Conservation (phyloP, 2,797 vertebrate species). For the Hippoglossus hippoglossus region DNA sequence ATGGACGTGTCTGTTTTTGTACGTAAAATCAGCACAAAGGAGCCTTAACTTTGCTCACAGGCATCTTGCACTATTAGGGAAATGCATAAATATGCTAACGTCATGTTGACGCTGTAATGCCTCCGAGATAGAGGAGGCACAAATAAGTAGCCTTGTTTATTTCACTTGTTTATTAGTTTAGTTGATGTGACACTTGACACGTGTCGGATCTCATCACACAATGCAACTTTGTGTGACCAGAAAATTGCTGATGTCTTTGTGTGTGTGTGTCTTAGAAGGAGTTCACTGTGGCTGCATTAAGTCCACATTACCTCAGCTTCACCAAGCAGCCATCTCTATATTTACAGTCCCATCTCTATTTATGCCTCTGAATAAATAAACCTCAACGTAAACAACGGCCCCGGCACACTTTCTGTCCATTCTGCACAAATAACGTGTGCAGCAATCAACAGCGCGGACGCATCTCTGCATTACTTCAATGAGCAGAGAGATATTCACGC, state of each 20-base stretch:
- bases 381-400: conserved; percentile 46
- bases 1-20: no score
- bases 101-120: not conserved
- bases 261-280: no score
- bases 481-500: conserved; percentile 26
- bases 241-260: conserved; percentile 1
- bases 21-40: no score
- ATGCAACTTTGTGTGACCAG: no score
- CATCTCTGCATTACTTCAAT: conserved; percentile 24
- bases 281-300: conserved; percentile 53
- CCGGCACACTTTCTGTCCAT: conserved; percentile 22
- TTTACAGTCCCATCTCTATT: conserved; percentile 32
- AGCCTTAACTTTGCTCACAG: no score
- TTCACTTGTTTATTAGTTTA: no score
- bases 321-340: conserved; percentile 36
- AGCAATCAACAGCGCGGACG: conserved; percentile 2
- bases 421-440: conserved; percentile 1
- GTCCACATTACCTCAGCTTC: conserved; percentile 60
- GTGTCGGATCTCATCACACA: conserved; percentile 50
- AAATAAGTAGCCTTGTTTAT: conserved; percentile 13
- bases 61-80: no score
- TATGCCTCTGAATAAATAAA: conserved; percentile 57
- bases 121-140: not conserved
- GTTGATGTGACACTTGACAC: conserved; percentile 8
- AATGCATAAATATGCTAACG: no score